Base-by-base conservation (phyloP, 2,888 invertebrate species). In the Achlya flavicornis region DNA sequence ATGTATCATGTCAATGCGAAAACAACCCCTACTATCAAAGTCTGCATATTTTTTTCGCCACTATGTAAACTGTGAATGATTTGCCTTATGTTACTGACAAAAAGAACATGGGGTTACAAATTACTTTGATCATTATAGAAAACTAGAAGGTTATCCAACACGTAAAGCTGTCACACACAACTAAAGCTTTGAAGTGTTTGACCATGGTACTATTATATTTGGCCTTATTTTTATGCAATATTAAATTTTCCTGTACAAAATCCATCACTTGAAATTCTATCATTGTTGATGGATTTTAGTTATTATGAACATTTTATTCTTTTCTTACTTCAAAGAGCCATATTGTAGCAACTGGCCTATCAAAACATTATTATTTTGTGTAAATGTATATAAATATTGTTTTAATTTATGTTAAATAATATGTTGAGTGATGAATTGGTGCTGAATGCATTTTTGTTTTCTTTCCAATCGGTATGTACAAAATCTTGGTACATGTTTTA, bases 381-480 rank as follows among this genome's bases (percentile, higher is more conserved):
- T 90, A 91, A 89, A 90, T 89, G 85, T 92, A 87, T 91, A 90
- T 85, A 89, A 87, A 87, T 88, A 75, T 79, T 84, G 84, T 87
- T 81, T 79, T 89, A 87, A 87, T 88, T 89, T 89, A 87, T 89
- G 79, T 84, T 85, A 78, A 80, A 82, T 19, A 43, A 19, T 85
- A 85, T 84, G 76, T 85, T 83, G 79, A 81, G 80, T 84, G 81
- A 84, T 82, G 84, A 78, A 60, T 79, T 87, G 89, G 88, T 90
- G 90, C 89, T 84, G 83, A 85, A 76, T 80, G 86, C 85, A 85
- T 82, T 81, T 87, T 83, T 79, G 73, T 80, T 84, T 79, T 32
- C 16, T n/a, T 61, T 26, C 14, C 7, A 32, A 61, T 48, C 14
- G 10, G 33, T 16, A 35, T n/a, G 35, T n/a, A 4, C 7, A 58